These are phyloP conservation scores for Eupeodes corollae DNA, from an alignment of 1,140 invertebrate genomes.

Conservation along the genomic window DNA sequence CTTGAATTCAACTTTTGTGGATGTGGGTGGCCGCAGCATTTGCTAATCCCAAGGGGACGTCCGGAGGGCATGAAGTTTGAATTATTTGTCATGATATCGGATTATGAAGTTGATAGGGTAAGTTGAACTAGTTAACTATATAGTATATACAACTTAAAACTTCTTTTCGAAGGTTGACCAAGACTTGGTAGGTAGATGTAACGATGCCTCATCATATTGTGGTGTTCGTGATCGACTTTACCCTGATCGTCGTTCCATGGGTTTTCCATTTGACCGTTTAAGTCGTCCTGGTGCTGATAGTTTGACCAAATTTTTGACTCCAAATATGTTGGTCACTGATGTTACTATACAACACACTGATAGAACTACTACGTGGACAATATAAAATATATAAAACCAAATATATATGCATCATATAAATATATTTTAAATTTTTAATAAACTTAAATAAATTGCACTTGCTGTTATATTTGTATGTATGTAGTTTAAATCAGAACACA, in stretches of 20 bases:
- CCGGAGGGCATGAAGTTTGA: constrained; percentile 54
- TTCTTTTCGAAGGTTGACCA: constrained; percentile 42
- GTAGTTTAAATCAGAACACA: too few species aligned
- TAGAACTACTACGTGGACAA: constrained; percentile 9
- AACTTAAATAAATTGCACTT: too few species aligned
- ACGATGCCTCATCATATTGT: constrained; percentile 60
- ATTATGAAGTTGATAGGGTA: constrained; percentile 58
- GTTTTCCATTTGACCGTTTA: constrained; percentile 63
- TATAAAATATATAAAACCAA: too few species aligned
- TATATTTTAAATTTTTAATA: too few species aligned
- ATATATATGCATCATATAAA: too few species aligned
- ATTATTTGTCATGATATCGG: constrained; percentile 71
- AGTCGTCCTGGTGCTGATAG: constrained; percentile 41
- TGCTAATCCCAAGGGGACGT: constrained; percentile 66
- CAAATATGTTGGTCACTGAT: constrained; percentile 54
- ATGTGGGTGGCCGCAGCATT: constrained; percentile 78
- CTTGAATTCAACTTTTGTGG: constrained; percentile 67
- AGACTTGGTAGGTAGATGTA: constrained; percentile 44
- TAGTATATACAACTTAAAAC: neutral
- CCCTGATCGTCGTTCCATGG: constrained; percentile 61
- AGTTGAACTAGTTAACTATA: constrained; percentile 15
- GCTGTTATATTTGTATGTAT: too few species aligned
- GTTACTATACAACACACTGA: constrained; percentile 42
- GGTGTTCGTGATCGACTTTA: constrained; percentile 60
- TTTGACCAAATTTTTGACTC: constrained; percentile 50